phyloP scores from a whole-genome alignment of 1,140 invertebrate species.

The Trachymyrmex septentrionalis region DNA sequence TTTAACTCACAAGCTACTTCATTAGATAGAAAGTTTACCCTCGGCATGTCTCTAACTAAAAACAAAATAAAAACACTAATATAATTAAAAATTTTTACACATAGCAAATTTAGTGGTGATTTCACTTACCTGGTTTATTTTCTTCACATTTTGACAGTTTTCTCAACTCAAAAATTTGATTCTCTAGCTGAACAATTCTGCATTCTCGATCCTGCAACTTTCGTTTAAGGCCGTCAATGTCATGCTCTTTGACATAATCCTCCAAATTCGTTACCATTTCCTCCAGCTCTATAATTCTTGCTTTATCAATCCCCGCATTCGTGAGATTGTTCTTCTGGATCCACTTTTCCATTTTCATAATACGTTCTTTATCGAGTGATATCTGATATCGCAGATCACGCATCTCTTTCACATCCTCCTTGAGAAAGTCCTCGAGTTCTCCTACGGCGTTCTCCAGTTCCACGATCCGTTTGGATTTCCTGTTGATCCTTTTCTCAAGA shows the following conservation, averaged over 20 bases:
- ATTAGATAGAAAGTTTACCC: neutral
- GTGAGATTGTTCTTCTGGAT: slow-evolving; percentile 77
- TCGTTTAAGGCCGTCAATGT: slow-evolving; percentile 81
- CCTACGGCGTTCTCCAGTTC: slow-evolving; percentile 90
- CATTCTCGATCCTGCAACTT: slow-evolving; percentile 82
- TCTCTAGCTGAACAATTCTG: slow-evolving; percentile 80
- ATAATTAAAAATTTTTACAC: slow-evolving; percentile 1
- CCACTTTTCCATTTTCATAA: slow-evolving; percentile 80
- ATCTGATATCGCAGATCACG: slow-evolving; percentile 78
- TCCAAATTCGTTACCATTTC: slow-evolving; percentile 83
- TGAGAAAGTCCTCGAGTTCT: slow-evolving; percentile 81
- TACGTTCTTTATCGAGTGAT: slow-evolving; percentile 69
- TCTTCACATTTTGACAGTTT: slow-evolving; percentile 49
- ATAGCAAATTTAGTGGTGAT: neutral
- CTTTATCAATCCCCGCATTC: slow-evolving; percentile 78
- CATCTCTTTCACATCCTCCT: slow-evolving; percentile 82
- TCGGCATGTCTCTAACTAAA: neutral
- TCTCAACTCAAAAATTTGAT: slow-evolving; percentile 65
- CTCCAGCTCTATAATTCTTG: slow-evolving; percentile 81
- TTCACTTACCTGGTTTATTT: slow-evolving; percentile 36
- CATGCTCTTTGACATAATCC: slow-evolving; percentile 81
- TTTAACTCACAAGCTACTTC: slow-evolving; percentile 2
- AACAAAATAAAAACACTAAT: neutral
- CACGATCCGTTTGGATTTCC: slow-evolving; percentile 89
- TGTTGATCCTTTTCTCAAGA: slow-evolving; percentile 89